These are phyloP conservation scores for Oncorhynchus keta DNA, from an alignment of 2,113 vertebrate genomes.

Conservation along the genomic window DNA sequence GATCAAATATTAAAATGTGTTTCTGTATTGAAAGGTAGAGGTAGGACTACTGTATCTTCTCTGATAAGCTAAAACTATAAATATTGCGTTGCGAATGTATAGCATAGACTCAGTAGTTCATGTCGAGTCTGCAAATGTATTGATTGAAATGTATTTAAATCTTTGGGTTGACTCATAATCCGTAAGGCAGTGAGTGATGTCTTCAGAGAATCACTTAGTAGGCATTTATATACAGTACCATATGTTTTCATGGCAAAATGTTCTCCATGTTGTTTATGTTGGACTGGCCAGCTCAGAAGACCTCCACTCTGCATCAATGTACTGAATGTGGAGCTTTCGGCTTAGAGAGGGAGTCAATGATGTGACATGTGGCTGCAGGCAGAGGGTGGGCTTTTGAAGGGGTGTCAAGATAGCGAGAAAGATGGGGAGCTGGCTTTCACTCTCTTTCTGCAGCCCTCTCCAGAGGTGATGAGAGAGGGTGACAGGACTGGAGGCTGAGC, in stretches of 20 bases:
- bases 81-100: background rate
- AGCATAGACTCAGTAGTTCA: background rate
- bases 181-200: background rate
- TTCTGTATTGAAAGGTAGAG: background rate
- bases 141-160: too few species aligned
- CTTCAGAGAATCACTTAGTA: background rate
- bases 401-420: background rate
- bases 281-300: conserved; percentile 3
- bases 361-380: background rate
- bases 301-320: background rate
- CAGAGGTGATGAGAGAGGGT: conserved; percentile 1
- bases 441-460: background rate
- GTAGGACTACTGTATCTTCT: conserved; percentile 12
- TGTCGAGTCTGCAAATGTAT: too few species aligned
- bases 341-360: background rate
- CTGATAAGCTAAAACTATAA: background rate
- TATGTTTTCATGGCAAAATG: background rate
- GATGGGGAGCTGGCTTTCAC: background rate
- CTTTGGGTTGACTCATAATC: background rate
- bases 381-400: background rate
- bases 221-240: background rate
- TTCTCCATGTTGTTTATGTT: background rate
- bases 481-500: background rate
- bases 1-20: too few species aligned
- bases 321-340: conserved; percentile 1